These are phyloP conservation scores for Andrena praecox DNA, from an alignment of 2,888 invertebrate species.

Conservation along the genomic window DNA sequence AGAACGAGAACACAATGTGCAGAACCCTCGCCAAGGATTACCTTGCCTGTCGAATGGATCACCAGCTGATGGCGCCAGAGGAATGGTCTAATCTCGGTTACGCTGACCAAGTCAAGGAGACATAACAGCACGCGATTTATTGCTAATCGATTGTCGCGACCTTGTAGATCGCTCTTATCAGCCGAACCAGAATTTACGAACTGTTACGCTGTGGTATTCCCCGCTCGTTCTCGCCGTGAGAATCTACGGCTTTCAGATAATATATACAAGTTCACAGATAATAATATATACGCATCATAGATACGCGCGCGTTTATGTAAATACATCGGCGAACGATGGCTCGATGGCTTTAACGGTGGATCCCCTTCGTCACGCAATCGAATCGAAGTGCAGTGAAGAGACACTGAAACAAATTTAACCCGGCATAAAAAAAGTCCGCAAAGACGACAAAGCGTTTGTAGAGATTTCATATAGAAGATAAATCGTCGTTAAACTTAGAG, in stretches of 20 bases:
- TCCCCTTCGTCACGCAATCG: not conserved
- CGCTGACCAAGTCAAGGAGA: constrained; percentile 72
- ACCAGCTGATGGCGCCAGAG: constrained; percentile 97
- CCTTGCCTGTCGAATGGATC: constrained; percentile 97
- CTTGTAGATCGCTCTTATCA: constrained; percentile 40
- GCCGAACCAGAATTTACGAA: constrained; percentile 27
- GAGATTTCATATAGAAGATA: constrained; percentile 5
- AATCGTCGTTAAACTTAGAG: constrained; percentile 9
- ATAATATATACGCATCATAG: constrained; percentile 17
- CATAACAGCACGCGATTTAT: constrained; percentile 75
- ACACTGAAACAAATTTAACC: not conserved
- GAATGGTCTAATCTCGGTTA: constrained; percentile 96
- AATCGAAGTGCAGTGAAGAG: constrained; percentile 29
- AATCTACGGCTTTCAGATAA: constrained; percentile 2
- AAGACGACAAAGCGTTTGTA: constrained; percentile 25
- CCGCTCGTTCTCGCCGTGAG: not conserved
- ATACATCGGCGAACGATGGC: constrained; percentile 13
- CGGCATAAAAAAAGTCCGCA: constrained; percentile 13
- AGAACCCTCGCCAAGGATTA: constrained; percentile 93
- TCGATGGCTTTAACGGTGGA: constrained; percentile 3
- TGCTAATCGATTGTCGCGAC: constrained; percentile 46
- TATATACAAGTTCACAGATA: constrained; percentile 20
- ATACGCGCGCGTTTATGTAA: constrained; percentile 8
- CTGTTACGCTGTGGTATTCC: constrained; percentile 23
- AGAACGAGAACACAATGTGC: constrained; percentile 92